phyloP scores from a whole-genome alignment of 1,140 invertebrate genomes.

The Lordiphosa stackelbergi region DNA sequence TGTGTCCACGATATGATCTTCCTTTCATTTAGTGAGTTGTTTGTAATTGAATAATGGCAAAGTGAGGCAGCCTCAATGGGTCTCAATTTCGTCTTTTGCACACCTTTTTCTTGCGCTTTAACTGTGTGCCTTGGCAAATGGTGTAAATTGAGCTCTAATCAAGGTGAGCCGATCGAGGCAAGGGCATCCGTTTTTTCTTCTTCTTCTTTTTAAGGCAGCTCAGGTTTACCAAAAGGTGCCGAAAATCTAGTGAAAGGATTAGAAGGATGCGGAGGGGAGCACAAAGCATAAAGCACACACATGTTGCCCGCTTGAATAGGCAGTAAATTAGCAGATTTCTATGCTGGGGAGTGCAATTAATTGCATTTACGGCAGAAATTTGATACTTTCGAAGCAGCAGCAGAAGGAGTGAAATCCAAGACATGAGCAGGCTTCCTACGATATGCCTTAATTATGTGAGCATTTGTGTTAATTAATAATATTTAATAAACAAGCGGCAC shows the following conservation, averaged over 20 bases:
- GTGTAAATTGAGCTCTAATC: conserved; percentile 68
- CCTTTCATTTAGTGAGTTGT: background rate
- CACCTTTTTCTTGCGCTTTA: conserved; percentile 30
- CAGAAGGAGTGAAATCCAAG: conserved; percentile 36
- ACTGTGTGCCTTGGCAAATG: background rate
- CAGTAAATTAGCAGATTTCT: conserved; percentile 54
- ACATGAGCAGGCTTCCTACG: conserved; percentile 17
- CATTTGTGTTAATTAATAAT: conserved; percentile 60
- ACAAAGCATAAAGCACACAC: conserved; percentile 57
- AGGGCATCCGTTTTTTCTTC: conserved; percentile 23
- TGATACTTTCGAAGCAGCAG: conserved; percentile 28
- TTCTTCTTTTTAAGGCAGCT: conserved; percentile 39
- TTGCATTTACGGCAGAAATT: conserved; percentile 50
- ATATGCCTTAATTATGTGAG: conserved; percentile 24
- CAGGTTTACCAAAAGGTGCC: conserved; percentile 74
- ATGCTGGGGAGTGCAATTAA: conserved; percentile 34
- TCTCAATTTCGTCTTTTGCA: conserved; percentile 39
- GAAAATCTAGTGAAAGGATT: conserved; percentile 70
- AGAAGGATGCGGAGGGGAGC: conserved; percentile 5
- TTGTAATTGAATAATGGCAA: conserved; percentile 48
- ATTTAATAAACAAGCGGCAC: conserved; percentile 61
- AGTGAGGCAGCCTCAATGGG: conserved; percentile 35
- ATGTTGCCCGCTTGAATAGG: conserved; percentile 28
- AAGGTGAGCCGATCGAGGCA: conserved; percentile 42
- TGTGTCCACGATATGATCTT: conserved; percentile 18